These are phyloP conservation scores for Hipparchia sbordonii DNA, from an alignment of 2,888 invertebrate genomes.

Conservation along the genomic window DNA sequence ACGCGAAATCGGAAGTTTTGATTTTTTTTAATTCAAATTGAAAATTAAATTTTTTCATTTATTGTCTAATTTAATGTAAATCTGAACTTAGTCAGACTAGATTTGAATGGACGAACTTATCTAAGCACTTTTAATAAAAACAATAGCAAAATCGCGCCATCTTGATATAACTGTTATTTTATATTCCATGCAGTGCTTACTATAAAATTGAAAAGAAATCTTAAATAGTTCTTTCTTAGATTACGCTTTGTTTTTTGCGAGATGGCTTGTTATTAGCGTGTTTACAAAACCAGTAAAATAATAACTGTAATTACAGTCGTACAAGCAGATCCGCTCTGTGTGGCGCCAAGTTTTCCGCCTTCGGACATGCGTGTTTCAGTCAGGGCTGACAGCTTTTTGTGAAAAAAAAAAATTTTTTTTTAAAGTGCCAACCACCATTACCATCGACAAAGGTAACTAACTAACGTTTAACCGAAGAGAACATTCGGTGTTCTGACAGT, in stretches of 20 bases:
- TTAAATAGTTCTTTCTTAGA: not conserved
- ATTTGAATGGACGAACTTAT: not conserved
- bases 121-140: not conserved
- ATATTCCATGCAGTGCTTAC: not conserved
- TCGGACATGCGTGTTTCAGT: conserved; percentile 13
- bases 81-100: too few species aligned
- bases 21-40: too few species aligned
- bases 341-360: conserved; percentile 30
- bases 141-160: not conserved
- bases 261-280: conserved; percentile 14
- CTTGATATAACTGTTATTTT: not conserved
- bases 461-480: too few species aligned
- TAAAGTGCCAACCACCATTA: not conserved
- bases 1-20: too few species aligned
- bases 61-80: too few species aligned
- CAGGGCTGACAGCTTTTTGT: not conserved
- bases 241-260: not conserved
- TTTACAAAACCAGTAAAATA: conserved; percentile 23
- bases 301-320: conserved; percentile 19
- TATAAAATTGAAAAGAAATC: not conserved
- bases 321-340: conserved; percentile 18
- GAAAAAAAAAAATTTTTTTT: not conserved
- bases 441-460: too few species aligned
- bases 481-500: too few species aligned
- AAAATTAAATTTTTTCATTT: too few species aligned